Evolutionary conservation across 2,888 invertebrate genomes (phyloP), one percentile per base, ranked within the genome.

Genomic region (Stenolophus ochropezus): DNA sequence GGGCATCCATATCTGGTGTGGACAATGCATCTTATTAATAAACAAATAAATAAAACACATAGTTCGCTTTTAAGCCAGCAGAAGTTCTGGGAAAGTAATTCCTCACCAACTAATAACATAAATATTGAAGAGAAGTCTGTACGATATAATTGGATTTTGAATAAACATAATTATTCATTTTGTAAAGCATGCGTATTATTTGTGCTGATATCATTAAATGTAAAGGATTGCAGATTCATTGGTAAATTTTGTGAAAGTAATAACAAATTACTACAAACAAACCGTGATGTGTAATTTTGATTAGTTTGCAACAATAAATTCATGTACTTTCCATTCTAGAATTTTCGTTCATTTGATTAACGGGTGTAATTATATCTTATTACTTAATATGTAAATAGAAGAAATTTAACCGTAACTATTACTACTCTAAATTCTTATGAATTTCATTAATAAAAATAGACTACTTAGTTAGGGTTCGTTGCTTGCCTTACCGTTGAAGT

Each of bases 311-410:
- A 51, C 16, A 51, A 42, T 42, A 51, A 51, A 51, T 51, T 14
- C 14, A 51, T 16, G 4, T 51, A n/a, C 51, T 51, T 51, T 51
- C 16, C 16, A 51, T 14, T 49, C 49, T 49, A 49, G 16, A 49
- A 49, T 49, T 14, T 51, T 51, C 51, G 51, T 51, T 51, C 5
- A 51, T 18, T 42, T 42, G 33, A 42, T 42, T 33, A 42, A 42
- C 33, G 33, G 33, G 33, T 42, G 11, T 42, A 42, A 42, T 42
- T 42, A 42, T 61, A n/a, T 21, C 14, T 4, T 61, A 5, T 61
- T 61, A 61, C 61, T 61, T 33, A 33, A 69, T 69, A 69, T 69
- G 27, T 69, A 69, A 69, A 69, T 33, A 27, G 18, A 27, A 69
- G 65, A 69, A 69, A 69, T 61, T 23, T 69, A 69, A 69, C 65